Percentiles rank a stretch among this genome's conserved stretches.
Evolutionary conservation across 2,113 vertebrate species (phyloP).

Genomic region (Montifringilla adamsi): DNA sequence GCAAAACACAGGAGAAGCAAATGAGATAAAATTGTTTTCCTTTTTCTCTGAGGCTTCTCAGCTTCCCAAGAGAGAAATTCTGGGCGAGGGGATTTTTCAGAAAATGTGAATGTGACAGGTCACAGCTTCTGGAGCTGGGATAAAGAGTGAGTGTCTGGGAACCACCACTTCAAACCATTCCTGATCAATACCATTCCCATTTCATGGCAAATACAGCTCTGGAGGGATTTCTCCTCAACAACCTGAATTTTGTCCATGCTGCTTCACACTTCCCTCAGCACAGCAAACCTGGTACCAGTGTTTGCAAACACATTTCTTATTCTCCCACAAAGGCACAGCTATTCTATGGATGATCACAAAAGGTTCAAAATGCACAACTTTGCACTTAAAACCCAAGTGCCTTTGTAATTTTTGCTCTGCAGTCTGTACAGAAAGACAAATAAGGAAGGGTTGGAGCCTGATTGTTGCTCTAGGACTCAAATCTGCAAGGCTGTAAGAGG

Average conservation of each 20-base stretch:
- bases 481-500: neutral
- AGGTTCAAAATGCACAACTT: neutral
- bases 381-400: neutral
- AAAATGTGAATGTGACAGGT: no score
- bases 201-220: neutral
- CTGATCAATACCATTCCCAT: accelerated
- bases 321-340: neutral
- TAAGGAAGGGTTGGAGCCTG: neutral
- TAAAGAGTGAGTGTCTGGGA: neutral
- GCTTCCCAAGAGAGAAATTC: no score
- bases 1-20: no score
- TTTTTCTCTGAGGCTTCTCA: no score
- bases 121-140: neutral
- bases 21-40: no score
- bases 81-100: no score
- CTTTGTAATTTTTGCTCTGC: neutral
- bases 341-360: neutral
- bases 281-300: neutral
- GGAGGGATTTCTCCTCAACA: neutral
- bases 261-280: neutral
- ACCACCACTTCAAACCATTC: neutral
- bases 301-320: neutral
- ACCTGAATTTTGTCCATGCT: neutral
- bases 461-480: constrained; percentile 6
- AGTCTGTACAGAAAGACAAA: neutral